Evolutionary conservation across 2,113 vertebrate species (phyloP).

Genomic region (Dicentrarchus labrax): DNA sequence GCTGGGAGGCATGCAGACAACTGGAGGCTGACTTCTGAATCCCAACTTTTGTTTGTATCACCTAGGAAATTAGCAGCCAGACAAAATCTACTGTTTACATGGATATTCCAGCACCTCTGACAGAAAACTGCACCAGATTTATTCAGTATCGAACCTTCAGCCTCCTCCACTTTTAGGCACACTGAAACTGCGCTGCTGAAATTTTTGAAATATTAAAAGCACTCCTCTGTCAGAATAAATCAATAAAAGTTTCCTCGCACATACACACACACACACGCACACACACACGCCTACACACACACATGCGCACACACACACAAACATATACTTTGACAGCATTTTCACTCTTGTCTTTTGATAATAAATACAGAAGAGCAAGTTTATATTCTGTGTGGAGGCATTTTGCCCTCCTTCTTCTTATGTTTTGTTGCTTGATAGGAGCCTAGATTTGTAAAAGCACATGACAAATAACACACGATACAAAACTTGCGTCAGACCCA

Average conservation of each 20-base stretch:
- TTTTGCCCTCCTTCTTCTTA: constrained; percentile 1
- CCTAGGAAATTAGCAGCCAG: constrained; percentile 41
- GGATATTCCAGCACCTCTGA: constrained; percentile 36
- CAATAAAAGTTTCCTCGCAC: constrained; percentile 45
- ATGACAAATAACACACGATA: constrained; percentile 10
- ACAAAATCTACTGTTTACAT: constrained; percentile 47
- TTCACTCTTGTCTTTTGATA: constrained; percentile 35
- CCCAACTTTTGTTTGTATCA: constrained; percentile 19
- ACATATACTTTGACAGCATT: constrained; percentile 17
- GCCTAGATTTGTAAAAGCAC: not conserved
- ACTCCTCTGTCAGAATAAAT: constrained; percentile 53
- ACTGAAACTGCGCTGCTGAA: constrained; percentile 10
- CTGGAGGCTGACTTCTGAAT: constrained; percentile 9
- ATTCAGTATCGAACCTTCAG: constrained; percentile 53
- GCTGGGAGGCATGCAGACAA: not conserved
- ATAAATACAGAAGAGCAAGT: constrained; percentile 39
- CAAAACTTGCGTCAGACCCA: not conserved
- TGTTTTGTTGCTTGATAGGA: not conserved
- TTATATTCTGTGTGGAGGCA: constrained; percentile 18
- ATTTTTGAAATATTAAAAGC: constrained; percentile 50
- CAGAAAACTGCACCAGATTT: constrained; percentile 26
- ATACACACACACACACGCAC: not conserved
- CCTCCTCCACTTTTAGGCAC: constrained; percentile 24
- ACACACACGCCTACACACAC: not conserved
- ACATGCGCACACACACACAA: too few species aligned